Conservation (phyloP, 2,888 invertebrate species). For the Syritta pipiens region DNA sequence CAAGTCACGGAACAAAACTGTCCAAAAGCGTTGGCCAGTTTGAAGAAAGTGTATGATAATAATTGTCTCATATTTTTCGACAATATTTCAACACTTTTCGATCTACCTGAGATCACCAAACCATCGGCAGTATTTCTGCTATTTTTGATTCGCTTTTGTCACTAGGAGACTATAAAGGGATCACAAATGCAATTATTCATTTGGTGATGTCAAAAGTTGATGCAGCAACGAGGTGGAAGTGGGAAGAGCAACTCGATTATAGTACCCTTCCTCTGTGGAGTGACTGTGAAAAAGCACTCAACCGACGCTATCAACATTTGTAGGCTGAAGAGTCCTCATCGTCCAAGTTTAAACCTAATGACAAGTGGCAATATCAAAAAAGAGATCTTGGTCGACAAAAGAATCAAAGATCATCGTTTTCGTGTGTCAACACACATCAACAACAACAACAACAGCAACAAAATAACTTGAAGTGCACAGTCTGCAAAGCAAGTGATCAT, state of each 20-base stretch:
- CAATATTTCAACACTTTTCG: constrained; percentile 46
- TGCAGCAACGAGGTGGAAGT: constrained; percentile 23
- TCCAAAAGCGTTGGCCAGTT: constrained; percentile 37
- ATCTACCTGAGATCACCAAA: constrained; percentile 41
- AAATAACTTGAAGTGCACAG: no score
- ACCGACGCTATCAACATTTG: no score
- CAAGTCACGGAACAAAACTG: constrained; percentile 53
- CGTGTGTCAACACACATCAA: no score
- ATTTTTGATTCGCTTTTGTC: constrained; percentile 46
- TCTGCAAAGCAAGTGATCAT: constrained; percentile 40
- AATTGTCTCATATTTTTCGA: constrained; percentile 58
- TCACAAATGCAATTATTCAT: constrained; percentile 57
- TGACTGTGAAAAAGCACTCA: constrained; percentile 46
- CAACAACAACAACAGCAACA: no score
- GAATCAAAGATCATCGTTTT: no score
- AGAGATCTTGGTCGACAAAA: no score
- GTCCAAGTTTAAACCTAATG: no score
- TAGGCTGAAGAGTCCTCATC: no score
- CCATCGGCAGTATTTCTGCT: constrained; percentile 51
- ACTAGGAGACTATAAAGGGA: constrained; percentile 45
- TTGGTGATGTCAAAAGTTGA: constrained; percentile 50
- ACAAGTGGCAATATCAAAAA: no score
- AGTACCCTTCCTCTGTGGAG: constrained; percentile 45
- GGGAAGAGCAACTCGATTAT: constrained; percentile 36
- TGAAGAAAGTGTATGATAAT: constrained; percentile 57